Evolutionary conservation across 2,113 vertebrate species (phyloP).

Genomic region (Laticauda colubrina): DNA sequence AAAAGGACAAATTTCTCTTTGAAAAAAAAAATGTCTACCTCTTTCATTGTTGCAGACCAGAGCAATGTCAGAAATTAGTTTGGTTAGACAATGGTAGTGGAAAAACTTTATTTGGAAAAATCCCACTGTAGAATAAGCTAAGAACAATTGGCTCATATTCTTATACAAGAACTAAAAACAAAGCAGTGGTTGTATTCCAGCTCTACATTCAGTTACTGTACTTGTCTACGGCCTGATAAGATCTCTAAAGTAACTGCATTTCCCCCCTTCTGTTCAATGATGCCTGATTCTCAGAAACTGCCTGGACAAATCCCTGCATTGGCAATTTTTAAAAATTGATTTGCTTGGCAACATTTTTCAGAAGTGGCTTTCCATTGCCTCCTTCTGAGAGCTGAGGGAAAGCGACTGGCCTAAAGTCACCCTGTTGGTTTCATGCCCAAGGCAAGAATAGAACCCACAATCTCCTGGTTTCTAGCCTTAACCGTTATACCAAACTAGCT

Average conservation of each 20-base stretch:
- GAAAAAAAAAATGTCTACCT: background rate
- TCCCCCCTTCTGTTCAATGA: background rate
- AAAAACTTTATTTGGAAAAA: background rate
- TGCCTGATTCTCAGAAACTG: background rate
- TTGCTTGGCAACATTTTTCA: too few species aligned
- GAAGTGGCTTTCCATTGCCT: background rate
- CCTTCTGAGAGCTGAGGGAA: background rate
- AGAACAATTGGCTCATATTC: background rate
- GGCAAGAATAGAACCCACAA: background rate
- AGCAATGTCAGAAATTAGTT: background rate
- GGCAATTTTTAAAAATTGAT: background rate
- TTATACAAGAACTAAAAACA: background rate
- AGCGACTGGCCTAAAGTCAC: background rate
- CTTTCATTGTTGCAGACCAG: background rate
- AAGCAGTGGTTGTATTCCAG: background rate
- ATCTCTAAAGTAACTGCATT: background rate
- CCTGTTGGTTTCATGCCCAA: background rate
- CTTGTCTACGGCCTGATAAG: background rate
- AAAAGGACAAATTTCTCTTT: background rate
- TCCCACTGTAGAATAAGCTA: background rate
- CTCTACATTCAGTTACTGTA: background rate
- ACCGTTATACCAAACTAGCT: background rate
- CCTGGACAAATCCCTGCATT: background rate
- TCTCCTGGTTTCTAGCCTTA: background rate
- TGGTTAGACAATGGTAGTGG: background rate